Evolutionary conservation across 2,888 invertebrate species (phyloP).

Genomic region (Drosophila mulleri): DNA sequence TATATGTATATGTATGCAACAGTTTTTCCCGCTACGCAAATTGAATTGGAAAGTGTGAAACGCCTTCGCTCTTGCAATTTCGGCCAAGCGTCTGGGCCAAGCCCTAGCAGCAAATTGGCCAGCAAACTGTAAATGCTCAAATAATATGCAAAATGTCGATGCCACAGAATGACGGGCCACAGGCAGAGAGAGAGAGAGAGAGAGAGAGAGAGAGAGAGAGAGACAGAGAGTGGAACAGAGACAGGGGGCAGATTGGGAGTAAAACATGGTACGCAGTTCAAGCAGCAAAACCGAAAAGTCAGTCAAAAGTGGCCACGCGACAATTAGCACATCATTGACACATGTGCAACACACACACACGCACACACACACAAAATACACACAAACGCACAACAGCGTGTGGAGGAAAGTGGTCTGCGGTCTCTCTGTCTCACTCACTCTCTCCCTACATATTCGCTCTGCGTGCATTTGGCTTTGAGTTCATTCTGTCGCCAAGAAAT

Average conservation of each 20-base stretch:
- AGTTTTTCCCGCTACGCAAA: conserved; percentile 20
- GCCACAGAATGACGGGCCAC: conserved; percentile 11
- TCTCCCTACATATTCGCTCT: not conserved
- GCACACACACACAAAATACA: conserved; percentile 12
- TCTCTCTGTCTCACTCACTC: not conserved
- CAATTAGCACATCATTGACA: conserved; percentile 80
- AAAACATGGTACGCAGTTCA: conserved; percentile 38
- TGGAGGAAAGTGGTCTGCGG: conserved; percentile 17
- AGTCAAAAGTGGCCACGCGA: conserved; percentile 71
- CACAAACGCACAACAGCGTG: conserved; percentile 10
- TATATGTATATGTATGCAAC: not conserved
- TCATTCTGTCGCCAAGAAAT: conserved; percentile 60
- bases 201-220: too few species aligned
- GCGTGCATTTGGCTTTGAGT: conserved; percentile 1
- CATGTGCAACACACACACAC: conserved; percentile 56
- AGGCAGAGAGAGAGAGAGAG: not conserved
- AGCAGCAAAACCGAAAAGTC: conserved; percentile 30
- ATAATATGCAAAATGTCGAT: conserved; percentile 49
- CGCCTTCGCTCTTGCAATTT: conserved; percentile 47
- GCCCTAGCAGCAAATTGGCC: conserved; percentile 50
- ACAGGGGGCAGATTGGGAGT: not conserved
- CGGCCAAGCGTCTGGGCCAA: conserved; percentile 46
- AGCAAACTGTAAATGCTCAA: conserved; percentile 30
- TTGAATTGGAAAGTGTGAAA: conserved; percentile 63
- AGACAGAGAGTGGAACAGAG: too few species aligned